Base-by-base conservation (phyloP, 1,140 invertebrate genomes). In the Scaptodrosophila lebanonensis region DNA sequence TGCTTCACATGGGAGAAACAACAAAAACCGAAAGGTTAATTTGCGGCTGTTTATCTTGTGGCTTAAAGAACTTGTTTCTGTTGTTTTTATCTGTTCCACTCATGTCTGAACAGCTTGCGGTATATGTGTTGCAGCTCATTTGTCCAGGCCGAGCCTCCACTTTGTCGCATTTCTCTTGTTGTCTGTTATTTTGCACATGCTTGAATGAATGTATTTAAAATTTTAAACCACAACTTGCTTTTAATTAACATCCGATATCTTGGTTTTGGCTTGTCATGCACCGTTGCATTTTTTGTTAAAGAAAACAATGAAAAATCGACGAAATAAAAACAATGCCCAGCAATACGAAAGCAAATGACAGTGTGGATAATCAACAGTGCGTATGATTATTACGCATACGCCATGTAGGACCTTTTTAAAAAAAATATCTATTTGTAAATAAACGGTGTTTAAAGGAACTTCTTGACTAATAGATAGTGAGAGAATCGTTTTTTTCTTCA, bases 21-120 rank as follows among this genome's bases (percentile, higher is more conserved):
- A 48, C 35, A 7, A 2, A 33, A 2, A 64, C 33, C n/a, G 35
- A 17, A 7, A 18, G 38, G 35, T 39, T 42, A 43, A 75, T 71
- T 76, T 67, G 45, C 13, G 57, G 52, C n/a, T n/a, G n/a, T n/a
- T 56, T 64, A 52, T 45, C 40, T 29, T 15, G 15, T 48, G 11
- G 47, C 9, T 39, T n/a, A n/a, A n/a, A n/a, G 57, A 51, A 66
- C 63, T 59, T 11, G 59, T 63, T 62, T 62, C 11, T n/a, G 2
- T 7, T 7, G 18, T 6, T 44, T 25, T n/a, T n/a, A n/a, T n/a
- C n/a, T n/a, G n/a, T n/a, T n/a, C n/a, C n/a, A n/a, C n/a, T n/a
- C n/a, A n/a, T n/a, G n/a, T 33, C 15, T 11, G 36, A n/a, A 6
- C 9, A 17, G 2, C 2, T 25, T 20, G 13, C 30, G 18, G 32